phyloP scores from a whole-genome alignment of 23 tunicate species.

The Halocynthia aurantium region DNA sequence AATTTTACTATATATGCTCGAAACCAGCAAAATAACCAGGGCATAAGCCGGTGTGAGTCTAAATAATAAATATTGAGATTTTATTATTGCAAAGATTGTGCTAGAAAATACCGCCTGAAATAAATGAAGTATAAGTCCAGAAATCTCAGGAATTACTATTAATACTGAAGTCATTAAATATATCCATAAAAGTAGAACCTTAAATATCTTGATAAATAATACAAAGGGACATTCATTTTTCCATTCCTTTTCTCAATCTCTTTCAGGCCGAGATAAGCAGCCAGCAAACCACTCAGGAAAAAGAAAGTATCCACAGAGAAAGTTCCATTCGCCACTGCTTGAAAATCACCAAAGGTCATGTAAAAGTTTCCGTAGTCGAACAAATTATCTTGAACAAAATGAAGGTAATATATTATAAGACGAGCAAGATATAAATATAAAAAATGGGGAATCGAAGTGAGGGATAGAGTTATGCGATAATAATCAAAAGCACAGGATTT shows the following conservation, averaged over 20 bases:
- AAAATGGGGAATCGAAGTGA: background rate
- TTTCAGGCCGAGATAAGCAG: conserved; percentile 71
- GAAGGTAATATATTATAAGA: too few species aligned
- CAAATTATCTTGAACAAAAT: conserved; percentile 11
- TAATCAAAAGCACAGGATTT: background rate
- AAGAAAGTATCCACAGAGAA: conserved; percentile 88
- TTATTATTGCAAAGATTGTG: background rate
- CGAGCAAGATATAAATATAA: too few species aligned
- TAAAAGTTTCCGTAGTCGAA: conserved; percentile 29
- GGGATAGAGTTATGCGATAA: background rate
- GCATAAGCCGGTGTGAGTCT: conserved; percentile 94
- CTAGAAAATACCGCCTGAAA: background rate
- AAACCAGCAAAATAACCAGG: conserved; percentile 45
- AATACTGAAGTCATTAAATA: background rate
- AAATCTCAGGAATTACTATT: background rate
- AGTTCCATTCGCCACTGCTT: conserved; percentile 56
- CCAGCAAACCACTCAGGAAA: conserved; percentile 79
- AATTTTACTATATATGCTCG: conserved; percentile 34
- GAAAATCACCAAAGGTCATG: conserved; percentile 29
- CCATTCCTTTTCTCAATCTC: conserved; percentile 53
- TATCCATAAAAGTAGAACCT: conserved; percentile 29
- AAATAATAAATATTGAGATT: conserved; percentile 5
- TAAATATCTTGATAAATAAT: conserved; percentile 61
- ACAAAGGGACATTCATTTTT: conserved; percentile 48
- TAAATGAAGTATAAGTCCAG: background rate